phyloP scores from a whole-genome alignment of 2,113 vertebrate species.

The Gnathonemus longibarbis region DNA sequence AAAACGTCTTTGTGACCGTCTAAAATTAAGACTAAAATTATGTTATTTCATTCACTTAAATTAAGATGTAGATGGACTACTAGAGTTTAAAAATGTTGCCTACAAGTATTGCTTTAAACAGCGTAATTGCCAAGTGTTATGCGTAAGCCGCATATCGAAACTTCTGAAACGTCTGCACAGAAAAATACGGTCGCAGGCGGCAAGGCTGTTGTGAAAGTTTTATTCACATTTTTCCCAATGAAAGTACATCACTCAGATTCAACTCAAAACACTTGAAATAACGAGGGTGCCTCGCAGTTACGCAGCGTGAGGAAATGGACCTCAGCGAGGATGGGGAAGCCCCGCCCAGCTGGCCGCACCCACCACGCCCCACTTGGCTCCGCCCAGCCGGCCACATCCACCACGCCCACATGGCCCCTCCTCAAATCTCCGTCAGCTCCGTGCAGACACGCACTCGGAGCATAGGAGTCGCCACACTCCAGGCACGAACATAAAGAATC shows the following conservation, averaged over 20 bases:
- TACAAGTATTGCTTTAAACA: background rate
- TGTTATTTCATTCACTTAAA: background rate
- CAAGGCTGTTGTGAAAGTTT: constrained; percentile 40
- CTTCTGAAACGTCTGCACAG: background rate
- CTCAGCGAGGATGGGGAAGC: background rate
- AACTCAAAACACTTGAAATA: constrained; percentile 39
- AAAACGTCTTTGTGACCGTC: background rate
- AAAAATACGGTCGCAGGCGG: background rate
- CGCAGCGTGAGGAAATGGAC: background rate
- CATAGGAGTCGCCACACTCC: background rate
- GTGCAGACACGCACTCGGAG: background rate
- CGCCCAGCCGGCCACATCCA: background rate
- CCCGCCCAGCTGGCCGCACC: background rate
- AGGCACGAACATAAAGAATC: constrained; percentile 39
- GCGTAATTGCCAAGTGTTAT: background rate
- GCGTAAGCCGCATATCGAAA: background rate
- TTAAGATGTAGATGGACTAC: background rate
- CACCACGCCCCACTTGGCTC: background rate
- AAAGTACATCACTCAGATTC: constrained; percentile 35
- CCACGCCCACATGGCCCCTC: background rate
- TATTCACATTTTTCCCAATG: constrained; percentile 48
- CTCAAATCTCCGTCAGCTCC: background rate
- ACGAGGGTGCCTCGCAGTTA: constrained; percentile 13
- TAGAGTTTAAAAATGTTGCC: background rate
- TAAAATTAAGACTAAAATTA: background rate